Base-by-base conservation (phyloP, 2,888 invertebrate species). In the Schizaphis graminum region DNA sequence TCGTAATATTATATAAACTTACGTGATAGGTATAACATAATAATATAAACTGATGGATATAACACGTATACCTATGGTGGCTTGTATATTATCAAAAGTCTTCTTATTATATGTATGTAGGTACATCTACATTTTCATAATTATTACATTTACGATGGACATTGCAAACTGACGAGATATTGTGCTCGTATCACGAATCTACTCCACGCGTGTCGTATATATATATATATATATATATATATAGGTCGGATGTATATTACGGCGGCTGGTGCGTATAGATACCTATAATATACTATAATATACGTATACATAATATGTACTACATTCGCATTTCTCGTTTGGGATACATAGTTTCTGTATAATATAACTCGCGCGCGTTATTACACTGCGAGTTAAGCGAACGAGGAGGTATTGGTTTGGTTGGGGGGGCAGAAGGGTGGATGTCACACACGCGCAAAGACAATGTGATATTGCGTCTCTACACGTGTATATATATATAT, bases 391-490 rank as follows among this genome's bases (percentile, higher is more conserved):
- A 44, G 44, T 11, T 44, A 11, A 26, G 26, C 16, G 16, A 44
- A 26, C 44, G 13, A 44, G 28, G 44, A 11, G 85, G 44, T 28
- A 13, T 53, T 21, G 85, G 28, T 21, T 21, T 16, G n/a, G 13
- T 67, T 16, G 28, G 61, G 16, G 35, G 16, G 28, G 44, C 41
- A 13, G 44, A 47, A 21, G 86, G 47, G 35, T 77, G 3, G 5
- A 41, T 26, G 77, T 41, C 44, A 57, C 57, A 24, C 57, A 57
- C 56, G n/a, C 41, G 57, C 16, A 41, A 57, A 57, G 44, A 57
- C 44, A 86, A 86, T 86, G 61, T 47, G 44, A 85, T 77, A 77
- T 85, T 85, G 44, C 85, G 61, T 61, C 57, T n/a, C 44, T 28
- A 21, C 41, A 88, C n/a, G 13, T 26, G 7, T 49, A 77, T 26